Evolutionary conservation across 2,113 vertebrate genomes (phyloP).

Genomic region (Cyprinodon variegatus): DNA sequence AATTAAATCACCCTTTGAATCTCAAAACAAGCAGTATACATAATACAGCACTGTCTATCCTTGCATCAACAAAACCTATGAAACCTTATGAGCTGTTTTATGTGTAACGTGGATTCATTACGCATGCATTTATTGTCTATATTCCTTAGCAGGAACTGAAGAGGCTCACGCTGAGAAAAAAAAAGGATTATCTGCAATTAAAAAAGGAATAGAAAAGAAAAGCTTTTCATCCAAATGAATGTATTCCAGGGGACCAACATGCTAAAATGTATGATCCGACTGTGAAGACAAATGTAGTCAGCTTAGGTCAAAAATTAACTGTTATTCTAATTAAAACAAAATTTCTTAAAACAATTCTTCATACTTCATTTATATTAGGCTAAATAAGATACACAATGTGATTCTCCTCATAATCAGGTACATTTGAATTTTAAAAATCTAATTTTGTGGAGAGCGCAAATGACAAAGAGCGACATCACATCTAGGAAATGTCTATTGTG

Average conservation of each 20-base stretch:
- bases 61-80: constrained; percentile 23
- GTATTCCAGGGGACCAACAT: constrained; percentile 23
- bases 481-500: constrained; percentile 45
- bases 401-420: neutral
- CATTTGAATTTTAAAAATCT: neutral
- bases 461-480: constrained; percentile 46
- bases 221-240: neutral
- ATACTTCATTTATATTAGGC: neutral
- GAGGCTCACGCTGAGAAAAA: neutral
- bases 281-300: neutral
- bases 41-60: constrained; percentile 22
- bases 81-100: constrained; percentile 18
- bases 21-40: constrained; percentile 15
- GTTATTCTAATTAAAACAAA: neutral
- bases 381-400: no score
- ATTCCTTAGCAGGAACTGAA: neutral
- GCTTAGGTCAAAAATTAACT: constrained; percentile 8
- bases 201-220: neutral
- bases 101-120: constrained; percentile 7
- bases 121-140: constrained; percentile 13
- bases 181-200: constrained; percentile 14
- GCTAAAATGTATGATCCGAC: constrained; percentile 6
- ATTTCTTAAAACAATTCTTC: neutral
- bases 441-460: constrained; percentile 22
- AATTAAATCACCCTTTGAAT: constrained; percentile 33